Evolutionary conservation across 2,113 vertebrate genomes (phyloP), one percentile per base, ranked within the genome.

Genomic region (Gavialis gangeticus): DNA sequence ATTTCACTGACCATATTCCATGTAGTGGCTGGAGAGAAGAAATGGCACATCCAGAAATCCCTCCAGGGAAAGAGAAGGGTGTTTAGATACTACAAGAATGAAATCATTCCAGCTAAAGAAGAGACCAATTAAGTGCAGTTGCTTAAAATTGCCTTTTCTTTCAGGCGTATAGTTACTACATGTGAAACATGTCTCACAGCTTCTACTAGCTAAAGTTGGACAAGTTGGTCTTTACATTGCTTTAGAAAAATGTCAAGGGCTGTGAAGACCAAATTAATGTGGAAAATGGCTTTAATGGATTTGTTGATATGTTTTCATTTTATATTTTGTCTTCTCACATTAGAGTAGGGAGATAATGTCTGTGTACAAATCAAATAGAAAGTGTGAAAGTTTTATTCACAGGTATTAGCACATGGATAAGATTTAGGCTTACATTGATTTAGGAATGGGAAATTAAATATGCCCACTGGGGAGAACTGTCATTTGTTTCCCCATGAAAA

Each of bases 391-490:
- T 87, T 87, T 18, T 88, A 85, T 95, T 91, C 93, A 67, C 78
- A 90, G 85, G 73, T 46, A 22, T 91, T 94, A 85, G 66, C 82
- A 56, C 76, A 56, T 79, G 88, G 75, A 92, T 66, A 94, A 82
- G 92, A 93, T 79, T 73, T 83, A 59, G 90, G 71, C 30, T 90
- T 82, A 73, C 86, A 55, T 67, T 83, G 86, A 66, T 88, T 54
- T 75, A 82, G 79, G 92, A 93, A 90, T 95, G 86, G 73, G 85
- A 94, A 95, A 95, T 95, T 85, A 94, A 94, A 92, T 80, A 92
- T 87, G 34, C 59, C 92, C 81, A 21, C 79, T 37, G 82, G 76
- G 83, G 54, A 93, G 94, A 92, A 57, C 82, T 96, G 84, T 83
- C 94, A 89, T 24, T 91, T 16, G 91, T 85, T 96, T 93, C 94